Percentiles rank a stretch among this genome's conserved stretches.
Conservation (phyloP, 2,797 vertebrate genomes). For the Sphenopsis melanotis region DNA sequence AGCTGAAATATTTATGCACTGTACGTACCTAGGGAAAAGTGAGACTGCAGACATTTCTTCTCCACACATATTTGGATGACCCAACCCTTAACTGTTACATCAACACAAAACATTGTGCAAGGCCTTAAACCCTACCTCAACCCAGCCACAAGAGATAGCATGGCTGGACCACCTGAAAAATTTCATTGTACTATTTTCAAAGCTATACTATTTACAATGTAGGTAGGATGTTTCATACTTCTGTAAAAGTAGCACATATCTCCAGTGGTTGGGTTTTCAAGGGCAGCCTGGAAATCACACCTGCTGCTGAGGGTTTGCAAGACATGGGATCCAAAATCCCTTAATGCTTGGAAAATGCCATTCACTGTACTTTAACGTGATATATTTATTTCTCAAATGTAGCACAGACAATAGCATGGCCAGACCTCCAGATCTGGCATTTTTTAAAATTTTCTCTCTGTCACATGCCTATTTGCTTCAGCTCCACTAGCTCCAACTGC, state of each 20-base stretch:
- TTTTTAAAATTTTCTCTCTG: neutral
- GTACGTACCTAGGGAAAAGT: neutral
- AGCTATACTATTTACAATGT: neutral
- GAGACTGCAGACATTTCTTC: neutral
- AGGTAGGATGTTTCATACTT: neutral
- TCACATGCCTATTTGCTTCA: neutral
- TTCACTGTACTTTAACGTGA: neutral
- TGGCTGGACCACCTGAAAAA: neutral
- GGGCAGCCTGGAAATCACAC: neutral
- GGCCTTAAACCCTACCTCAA: neutral
- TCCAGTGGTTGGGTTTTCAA: neutral
- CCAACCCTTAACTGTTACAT: neutral
- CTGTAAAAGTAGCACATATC: neutral
- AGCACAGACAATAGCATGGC: neutral
- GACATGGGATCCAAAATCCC: neutral
- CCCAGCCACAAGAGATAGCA: neutral
- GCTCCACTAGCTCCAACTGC: neutral
- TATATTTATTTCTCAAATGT: neutral
- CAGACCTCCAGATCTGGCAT: neutral
- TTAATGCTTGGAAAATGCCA: neutral
- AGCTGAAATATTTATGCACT: neutral
- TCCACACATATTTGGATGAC: neutral
- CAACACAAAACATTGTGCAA: neutral
- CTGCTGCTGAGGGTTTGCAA: neutral
- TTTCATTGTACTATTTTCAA: neutral